These are phyloP conservation scores for Steatornis caripensis DNA, from an alignment of 2,113 vertebrate species.

Conservation along the genomic window DNA sequence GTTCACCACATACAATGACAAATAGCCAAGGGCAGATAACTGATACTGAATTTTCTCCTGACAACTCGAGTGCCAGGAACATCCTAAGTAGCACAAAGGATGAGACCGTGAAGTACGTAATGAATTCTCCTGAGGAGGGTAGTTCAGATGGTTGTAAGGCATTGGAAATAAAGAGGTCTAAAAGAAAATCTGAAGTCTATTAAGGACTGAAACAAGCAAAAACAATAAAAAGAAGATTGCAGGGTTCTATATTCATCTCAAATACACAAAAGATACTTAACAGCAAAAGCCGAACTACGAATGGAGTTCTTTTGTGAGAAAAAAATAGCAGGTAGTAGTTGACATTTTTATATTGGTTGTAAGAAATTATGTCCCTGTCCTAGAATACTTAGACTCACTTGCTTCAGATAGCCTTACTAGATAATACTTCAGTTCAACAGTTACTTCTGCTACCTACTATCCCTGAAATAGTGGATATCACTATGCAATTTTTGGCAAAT, in stretches of 20 bases:
- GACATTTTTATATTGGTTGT: not conserved
- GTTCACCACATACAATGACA: not conserved
- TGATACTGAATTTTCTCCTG: not conserved
- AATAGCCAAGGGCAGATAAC: not conserved
- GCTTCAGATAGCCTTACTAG: not conserved
- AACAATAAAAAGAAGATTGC: not conserved
- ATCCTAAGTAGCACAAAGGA: not conserved
- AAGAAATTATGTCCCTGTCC: not conserved
- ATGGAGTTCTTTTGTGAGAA: not conserved
- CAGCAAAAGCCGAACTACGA: not conserved
- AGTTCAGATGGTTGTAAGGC: not conserved
- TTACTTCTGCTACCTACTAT: not conserved
- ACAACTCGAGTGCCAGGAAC: not conserved
- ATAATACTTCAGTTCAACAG: not conserved
- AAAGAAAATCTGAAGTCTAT: not conserved
- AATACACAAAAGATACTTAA: not conserved
- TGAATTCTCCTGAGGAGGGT: not conserved
- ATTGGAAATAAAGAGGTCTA: not conserved
- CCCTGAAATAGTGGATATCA: not conserved
- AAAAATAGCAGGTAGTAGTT: not conserved
- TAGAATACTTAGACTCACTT: not conserved
- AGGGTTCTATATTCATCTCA: not conserved
- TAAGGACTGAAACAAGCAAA: not conserved
- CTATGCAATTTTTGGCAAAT: constrained; percentile 28
- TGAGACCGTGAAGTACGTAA: not conserved